phyloP scores from a whole-genome alignment of 1,140 invertebrate species.

The Matsumurasca onukii region DNA sequence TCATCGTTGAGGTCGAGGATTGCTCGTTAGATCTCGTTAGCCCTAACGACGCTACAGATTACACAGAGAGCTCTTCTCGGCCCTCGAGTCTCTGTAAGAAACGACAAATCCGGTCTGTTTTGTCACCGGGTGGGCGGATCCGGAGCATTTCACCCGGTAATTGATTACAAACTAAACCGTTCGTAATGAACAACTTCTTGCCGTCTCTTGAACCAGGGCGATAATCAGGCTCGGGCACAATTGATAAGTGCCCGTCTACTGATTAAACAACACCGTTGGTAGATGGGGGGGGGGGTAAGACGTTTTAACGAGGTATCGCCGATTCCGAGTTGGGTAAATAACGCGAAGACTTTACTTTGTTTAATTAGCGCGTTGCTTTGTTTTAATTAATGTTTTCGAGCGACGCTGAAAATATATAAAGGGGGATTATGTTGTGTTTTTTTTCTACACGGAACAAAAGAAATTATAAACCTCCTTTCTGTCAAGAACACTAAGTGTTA shows the following conservation, averaged over 20 bases:
- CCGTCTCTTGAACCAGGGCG: neutral
- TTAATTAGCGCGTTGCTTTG: too few relatives aligned
- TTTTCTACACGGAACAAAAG: too few relatives aligned
- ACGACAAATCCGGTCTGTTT: neutral
- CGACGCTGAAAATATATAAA: too few relatives aligned
- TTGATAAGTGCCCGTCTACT: neutral
- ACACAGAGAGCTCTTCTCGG: slow-evolving; percentile 1
- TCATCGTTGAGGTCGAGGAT: neutral
- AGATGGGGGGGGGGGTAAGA: too few relatives aligned
- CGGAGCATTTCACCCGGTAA: neutral
- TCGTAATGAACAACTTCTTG: slow-evolving; percentile 28
- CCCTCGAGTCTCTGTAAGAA: slow-evolving; percentile 2
- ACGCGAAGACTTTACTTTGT: too few relatives aligned
- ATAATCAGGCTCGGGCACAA: neutral
- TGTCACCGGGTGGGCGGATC: slow-evolving; percentile 3
- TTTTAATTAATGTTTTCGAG: too few relatives aligned
- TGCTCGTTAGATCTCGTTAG: slow-evolving; percentile 15
- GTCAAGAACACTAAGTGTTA: too few relatives aligned
- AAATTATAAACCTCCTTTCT: too few relatives aligned
- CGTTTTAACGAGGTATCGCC: too few relatives aligned
- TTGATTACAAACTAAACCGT: neutral
- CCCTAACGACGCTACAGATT: neutral
- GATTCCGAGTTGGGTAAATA: too few relatives aligned
- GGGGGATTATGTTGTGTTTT: too few relatives aligned
- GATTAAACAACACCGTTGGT: too few relatives aligned